Evolutionary conservation across 2,888 invertebrate species (phyloP), one percentile per base, ranked within the genome.

Genomic region (Erebia ligea): DNA sequence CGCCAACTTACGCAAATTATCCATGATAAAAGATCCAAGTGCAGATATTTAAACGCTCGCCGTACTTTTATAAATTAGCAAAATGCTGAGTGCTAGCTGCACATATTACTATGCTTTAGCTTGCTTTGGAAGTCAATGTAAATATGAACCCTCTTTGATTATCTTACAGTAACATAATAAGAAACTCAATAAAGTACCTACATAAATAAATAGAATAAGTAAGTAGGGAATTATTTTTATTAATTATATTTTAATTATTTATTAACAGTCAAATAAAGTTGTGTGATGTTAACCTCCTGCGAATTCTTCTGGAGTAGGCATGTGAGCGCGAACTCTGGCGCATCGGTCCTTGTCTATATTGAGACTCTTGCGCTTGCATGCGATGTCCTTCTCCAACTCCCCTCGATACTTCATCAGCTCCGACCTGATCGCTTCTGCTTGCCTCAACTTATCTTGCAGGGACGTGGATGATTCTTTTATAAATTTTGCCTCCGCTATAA

Each of bases 401-500:
- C 94, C 94, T 78, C 96, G 92, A 10, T 94, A 94, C 80, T 94
- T 94, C 80, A 95, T 94, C 58, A 96, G 86, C 73, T 94, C 91
- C 0, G 87, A 74, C 67, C 89, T 84, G 3, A 89, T 82, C 0
- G 87, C 86, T 77, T 96, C 95, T 0, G 97, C 96, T 70, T 95
- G 94, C 61, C 95, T 93, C 65, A 96, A 81, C 80, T 96, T 95
- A 9, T 93, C 92, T 19, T 90, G 87, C 78, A 97, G 88, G 0
- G 95, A 94, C 0, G 84, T 86, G 0, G 76, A 75, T 0, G 86
- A 84, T 73, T 92, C 94, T 59, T 91, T 94, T 91, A 79, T 94
- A 87, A 78, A 96, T 82, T 95, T 95, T 0, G 96, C 95, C 89
- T 97, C 97, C 61, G 95, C 95, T 73, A 97, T 94, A 61, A 97